Conservation (phyloP, 2,113 vertebrate genomes). For the Ceyx melanurus region DNA sequence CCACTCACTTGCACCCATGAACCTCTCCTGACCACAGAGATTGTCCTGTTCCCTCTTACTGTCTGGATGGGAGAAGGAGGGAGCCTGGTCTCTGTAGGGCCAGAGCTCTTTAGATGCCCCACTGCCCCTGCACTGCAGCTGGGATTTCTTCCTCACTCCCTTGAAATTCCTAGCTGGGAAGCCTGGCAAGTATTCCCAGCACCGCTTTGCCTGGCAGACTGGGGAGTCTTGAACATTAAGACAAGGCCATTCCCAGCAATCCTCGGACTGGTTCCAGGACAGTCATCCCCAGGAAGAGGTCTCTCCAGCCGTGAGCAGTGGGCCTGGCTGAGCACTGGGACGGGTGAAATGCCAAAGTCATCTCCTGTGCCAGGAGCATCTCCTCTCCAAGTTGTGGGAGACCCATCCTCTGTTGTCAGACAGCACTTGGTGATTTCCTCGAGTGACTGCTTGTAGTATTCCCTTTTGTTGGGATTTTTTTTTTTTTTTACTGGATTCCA, state of each 20-base stretch:
- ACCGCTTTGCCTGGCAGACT: not conserved
- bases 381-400: not conserved
- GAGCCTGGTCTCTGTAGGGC: not conserved
- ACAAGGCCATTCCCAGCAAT: not conserved
- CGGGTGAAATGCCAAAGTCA: not conserved
- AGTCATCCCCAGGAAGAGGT: not conserved
- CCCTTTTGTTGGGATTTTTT: not conserved
- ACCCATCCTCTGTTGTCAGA: fast-evolving
- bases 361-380: not conserved
- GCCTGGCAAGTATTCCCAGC: not conserved
- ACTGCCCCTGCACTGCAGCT: not conserved
- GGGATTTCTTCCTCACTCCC: not conserved
- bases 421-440: not conserved
- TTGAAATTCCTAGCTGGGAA: not conserved
- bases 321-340: not conserved
- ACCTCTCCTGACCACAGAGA: too few species aligned
- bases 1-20: not conserved
- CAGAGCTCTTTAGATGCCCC: not conserved
- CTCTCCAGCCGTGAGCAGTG: not conserved
- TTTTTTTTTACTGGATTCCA: not conserved
- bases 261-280: not conserved
- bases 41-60: not conserved
- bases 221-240: not conserved
- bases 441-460: not conserved
- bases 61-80: not conserved